phyloP scores from a whole-genome alignment of 2,888 invertebrate species.

The Ochropacha duplaris region DNA sequence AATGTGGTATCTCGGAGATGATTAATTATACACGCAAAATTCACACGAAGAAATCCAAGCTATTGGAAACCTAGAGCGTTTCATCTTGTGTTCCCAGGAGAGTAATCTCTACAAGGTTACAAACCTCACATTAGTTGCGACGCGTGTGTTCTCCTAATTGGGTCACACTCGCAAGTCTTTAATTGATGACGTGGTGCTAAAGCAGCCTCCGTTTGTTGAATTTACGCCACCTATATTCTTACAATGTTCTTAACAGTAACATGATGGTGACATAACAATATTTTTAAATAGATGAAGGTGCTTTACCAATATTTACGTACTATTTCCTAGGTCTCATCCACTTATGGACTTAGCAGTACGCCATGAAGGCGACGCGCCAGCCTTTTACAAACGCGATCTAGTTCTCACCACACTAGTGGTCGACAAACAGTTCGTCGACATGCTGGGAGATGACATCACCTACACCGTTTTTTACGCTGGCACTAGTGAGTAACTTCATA shows the following conservation, averaged over 20 bases:
- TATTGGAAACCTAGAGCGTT: conserved; percentile 48
- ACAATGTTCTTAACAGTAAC: neutral
- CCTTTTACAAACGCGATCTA: conserved; percentile 84
- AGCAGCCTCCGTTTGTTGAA: neutral
- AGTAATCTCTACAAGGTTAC: conserved; percentile 63
- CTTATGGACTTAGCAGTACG: conserved; percentile 88
- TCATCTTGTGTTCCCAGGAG: conserved; percentile 48
- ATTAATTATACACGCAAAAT: conserved; percentile 28
- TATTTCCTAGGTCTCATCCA: conserved; percentile 82
- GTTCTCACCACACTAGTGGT: conserved; percentile 85
- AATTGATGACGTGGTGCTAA: conserved; percentile 62
- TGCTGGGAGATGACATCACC: conserved; percentile 77
- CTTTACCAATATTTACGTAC: too few relatives aligned
- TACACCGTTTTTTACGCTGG: conserved; percentile 85
- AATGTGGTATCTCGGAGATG: conserved; percentile 13
- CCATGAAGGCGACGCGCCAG: conserved; percentile 84
- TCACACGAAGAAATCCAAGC: conserved; percentile 34
- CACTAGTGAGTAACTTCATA: conserved; percentile 71
- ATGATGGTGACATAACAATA: neutral
- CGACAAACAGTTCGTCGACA: conserved; percentile 82
- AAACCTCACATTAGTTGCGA: conserved; percentile 64
- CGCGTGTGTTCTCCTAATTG: conserved; percentile 69
- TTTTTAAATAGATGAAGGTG: neutral
- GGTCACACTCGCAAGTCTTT: conserved; percentile 58
- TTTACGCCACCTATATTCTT: neutral